Evolutionary conservation across 2,888 invertebrate species (phyloP), one percentile per base, ranked within the genome.

Genomic region (Caenorhabditis sp.): DNA sequence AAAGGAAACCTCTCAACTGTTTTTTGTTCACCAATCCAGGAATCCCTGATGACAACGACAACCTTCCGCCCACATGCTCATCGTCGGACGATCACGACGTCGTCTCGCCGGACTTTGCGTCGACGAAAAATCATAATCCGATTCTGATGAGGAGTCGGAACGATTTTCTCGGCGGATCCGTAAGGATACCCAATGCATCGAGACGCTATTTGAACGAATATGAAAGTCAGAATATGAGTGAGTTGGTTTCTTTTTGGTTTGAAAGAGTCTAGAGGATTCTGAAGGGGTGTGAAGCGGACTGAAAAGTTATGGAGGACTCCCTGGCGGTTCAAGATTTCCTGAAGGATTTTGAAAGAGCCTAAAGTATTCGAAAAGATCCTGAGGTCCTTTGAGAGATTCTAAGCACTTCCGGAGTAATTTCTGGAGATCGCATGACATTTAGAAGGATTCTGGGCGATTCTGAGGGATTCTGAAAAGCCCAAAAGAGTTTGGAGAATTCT

Each of bases 1-100:
- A 49, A 64, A 3, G 3, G n/a, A n/a, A n/a, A n/a, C n/a, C n/a
- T n/a, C n/a, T 24, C 35, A 22, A 44, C 56, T 26, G 26, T n/a
- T 54, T 22, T 26, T 54, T 24, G 24, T 19, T 26, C 22, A 4
- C 24, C 1, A 24, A 24, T 54, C 24, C 26, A 68, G 59, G 58
- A 28, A 28, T 44, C 16, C 44, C 26, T 5, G 87, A 87, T 26
- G 82, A 86, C 51, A 73, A 72, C 41, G 86, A 86, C 54, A 70
- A 75, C 26, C 56, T 87, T 26, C 79, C 81, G 12, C 87, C 86
- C 1, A 89, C 89, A 0, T 89, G 86, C n/a, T 88, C 88, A 1
- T 88, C 88, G 1, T 87, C 87, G 0, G 88, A 88, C 35, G 89
- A 89, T 49, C 81, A 81, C 6, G 87, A 89, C 44, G 56, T 84